phyloP scores from a whole-genome alignment of 2,797 vertebrate species.

The Macrochelys suwanniensis region DNA sequence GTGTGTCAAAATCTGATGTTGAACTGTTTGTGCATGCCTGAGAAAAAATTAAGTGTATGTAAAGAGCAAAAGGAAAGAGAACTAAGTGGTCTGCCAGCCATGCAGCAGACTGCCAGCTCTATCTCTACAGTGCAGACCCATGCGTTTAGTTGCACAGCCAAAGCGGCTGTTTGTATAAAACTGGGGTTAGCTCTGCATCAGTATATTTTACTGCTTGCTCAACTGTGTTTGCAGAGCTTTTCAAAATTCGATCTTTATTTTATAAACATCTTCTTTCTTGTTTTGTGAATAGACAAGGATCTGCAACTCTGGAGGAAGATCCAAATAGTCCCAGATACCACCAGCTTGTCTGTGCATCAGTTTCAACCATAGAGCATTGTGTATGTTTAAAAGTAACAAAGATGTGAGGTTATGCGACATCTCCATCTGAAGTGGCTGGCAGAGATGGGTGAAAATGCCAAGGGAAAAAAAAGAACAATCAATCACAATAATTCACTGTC shows the following conservation, averaged over 20 bases:
- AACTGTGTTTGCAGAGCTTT: not conserved
- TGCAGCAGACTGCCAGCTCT: constrained; percentile 64
- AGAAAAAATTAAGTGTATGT: constrained; percentile 52
- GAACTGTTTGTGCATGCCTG: constrained; percentile 43
- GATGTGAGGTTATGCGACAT: not conserved
- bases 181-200: constrained; percentile 40
- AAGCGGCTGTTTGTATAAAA: constrained; percentile 24
- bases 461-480: not conserved
- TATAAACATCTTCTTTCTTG: constrained; percentile 9
- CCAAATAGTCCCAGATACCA: constrained; percentile 38
- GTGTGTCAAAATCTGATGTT: constrained; percentile 52
- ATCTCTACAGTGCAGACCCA: constrained; percentile 45
- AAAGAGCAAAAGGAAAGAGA: constrained; percentile 58
- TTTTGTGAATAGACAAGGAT: constrained; percentile 5
- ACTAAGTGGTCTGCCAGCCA: constrained; percentile 44
- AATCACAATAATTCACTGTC: not conserved
- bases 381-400: not conserved
- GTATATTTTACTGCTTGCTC: not conserved
- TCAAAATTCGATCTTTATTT: not conserved
- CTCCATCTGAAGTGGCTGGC: not conserved
- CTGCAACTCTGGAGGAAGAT: constrained; percentile 26
- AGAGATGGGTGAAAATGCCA: not conserved
- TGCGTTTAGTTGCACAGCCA: not conserved
- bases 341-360: not conserved
- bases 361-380: constrained; percentile 15